These are phyloP conservation scores for Antheraea mylitta DNA, from an alignment of 1,140 invertebrate species.

Conservation along the genomic window DNA sequence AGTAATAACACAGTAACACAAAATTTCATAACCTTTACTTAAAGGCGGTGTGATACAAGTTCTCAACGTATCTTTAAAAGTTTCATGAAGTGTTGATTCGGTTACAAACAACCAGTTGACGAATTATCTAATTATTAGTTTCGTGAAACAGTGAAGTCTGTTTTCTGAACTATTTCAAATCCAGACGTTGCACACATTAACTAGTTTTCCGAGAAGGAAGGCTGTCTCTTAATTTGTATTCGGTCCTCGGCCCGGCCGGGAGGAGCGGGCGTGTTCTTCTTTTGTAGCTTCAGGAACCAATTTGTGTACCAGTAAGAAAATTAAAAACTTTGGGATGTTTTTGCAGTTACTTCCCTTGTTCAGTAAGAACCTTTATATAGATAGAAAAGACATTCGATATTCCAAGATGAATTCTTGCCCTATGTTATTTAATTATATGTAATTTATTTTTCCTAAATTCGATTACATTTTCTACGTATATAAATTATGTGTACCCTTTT, in stretches of 20 bases:
- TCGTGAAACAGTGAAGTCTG: slow-evolving; percentile 18
- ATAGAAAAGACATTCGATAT: not conserved
- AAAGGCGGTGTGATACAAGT: not conserved
- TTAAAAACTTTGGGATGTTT: slow-evolving; percentile 57
- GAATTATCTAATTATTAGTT: slow-evolving; percentile 18
- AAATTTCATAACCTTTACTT: no score
- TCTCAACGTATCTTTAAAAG: slow-evolving; percentile 9
- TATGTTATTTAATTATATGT: not conserved
- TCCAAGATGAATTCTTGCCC: not conserved
- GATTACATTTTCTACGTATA: no score
- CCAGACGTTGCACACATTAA: slow-evolving; percentile 50
- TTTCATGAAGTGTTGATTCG: slow-evolving; percentile 6
- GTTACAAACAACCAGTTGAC: not conserved
- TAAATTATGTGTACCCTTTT: no score
- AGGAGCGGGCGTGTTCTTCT: slow-evolving; percentile 47
- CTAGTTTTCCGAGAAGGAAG: slow-evolving; percentile 48
- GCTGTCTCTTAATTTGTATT: slow-evolving; percentile 64
- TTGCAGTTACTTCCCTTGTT: slow-evolving; percentile 31
- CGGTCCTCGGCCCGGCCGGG: slow-evolving; percentile 43
- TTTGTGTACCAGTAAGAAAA: slow-evolving; percentile 66
- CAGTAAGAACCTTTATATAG: slow-evolving; percentile 1
- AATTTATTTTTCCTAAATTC: not conserved
- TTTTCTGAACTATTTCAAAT: slow-evolving; percentile 37
- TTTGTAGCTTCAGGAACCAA: slow-evolving; percentile 63
- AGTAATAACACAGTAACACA: no score